These are phyloP conservation scores for Mechanitis messenoides DNA, from an alignment of 2,888 invertebrate species.

Conservation along the genomic window DNA sequence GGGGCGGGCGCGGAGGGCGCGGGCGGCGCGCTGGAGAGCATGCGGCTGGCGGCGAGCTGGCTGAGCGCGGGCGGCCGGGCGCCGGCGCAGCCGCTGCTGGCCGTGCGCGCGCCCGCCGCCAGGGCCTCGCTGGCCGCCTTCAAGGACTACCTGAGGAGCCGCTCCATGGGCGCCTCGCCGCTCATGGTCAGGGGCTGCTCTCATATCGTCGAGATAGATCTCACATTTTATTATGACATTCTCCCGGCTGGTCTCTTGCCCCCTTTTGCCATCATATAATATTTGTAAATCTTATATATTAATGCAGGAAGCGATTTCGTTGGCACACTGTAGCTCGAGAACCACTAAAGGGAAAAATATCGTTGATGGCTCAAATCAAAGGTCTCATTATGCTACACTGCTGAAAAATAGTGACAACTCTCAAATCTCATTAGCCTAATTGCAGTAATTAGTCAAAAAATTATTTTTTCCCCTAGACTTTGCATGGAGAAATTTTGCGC, in stretches of 20 bases:
- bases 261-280: too few relatives aligned
- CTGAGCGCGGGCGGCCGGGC: conserved; percentile 78
- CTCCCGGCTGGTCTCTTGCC: too few relatives aligned
- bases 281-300: not conserved
- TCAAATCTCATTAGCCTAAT: too few relatives aligned
- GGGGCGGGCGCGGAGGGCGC: conserved; percentile 38
- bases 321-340: too few relatives aligned
- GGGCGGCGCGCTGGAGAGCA: conserved; percentile 70
- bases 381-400: too few relatives aligned
- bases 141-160: conserved; percentile 86
- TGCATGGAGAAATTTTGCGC: too few relatives aligned
- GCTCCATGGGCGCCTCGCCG: conserved; percentile 85
- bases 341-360: too few relatives aligned
- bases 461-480: too few relatives aligned
- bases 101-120: conserved; percentile 85
- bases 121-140: conserved; percentile 84
- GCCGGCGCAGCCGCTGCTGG: conserved; percentile 48
- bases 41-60: conserved; percentile 91
- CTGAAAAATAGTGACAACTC: too few relatives aligned
- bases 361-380: too few relatives aligned
- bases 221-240: too few relatives aligned
- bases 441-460: too few relatives aligned
- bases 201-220: not conserved
- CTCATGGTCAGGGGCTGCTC: conserved; percentile 68
- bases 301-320: not conserved